These are phyloP conservation scores for Acronicta psi DNA, from an alignment of 2,888 invertebrate species.

Conservation along the genomic window DNA sequence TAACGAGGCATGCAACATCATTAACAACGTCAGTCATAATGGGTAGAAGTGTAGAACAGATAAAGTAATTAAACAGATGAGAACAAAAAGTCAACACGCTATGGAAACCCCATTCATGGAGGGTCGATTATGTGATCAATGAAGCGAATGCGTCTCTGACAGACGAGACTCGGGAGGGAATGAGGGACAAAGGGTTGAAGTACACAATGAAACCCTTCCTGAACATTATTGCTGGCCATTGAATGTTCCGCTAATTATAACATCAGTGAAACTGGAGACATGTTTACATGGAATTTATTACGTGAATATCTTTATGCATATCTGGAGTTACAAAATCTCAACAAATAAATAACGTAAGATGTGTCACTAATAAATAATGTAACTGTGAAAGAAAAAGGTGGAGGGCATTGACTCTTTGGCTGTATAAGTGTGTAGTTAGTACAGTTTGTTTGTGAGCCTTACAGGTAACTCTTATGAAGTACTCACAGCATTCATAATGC, in stretches of 20 bases:
- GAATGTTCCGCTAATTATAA: slow-evolving; percentile 70
- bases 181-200: slow-evolving; percentile 69
- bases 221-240: slow-evolving; percentile 68
- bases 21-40: slow-evolving; percentile 60
- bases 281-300: slow-evolving; percentile 29
- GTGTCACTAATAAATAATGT: slow-evolving; percentile 17
- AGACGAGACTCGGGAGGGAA: slow-evolving; percentile 62
- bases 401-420: slow-evolving; percentile 25
- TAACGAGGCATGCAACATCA: slow-evolving; percentile 38
- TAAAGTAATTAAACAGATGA: slow-evolving; percentile 60
- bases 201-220: slow-evolving; percentile 77
- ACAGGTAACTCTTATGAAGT: no score
- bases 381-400: slow-evolving; percentile 21
- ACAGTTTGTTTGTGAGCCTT: no score
- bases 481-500: no score
- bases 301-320: slow-evolving; percentile 14
- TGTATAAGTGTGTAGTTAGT: neutral
- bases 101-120: slow-evolving; percentile 62
- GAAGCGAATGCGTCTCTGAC: slow-evolving; percentile 61
- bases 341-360: slow-evolving; percentile 28
- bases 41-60: slow-evolving; percentile 54
- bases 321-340: slow-evolving; percentile 23
- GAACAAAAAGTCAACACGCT: slow-evolving; percentile 62
- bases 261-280: slow-evolving; percentile 56
- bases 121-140: slow-evolving; percentile 70